A percentile compares a stretch with the other conserved stretches of the same genome.
These are phyloP conservation scores for Cryptops parisi DNA, from an alignment of 2,888 invertebrate genomes.

Conservation along the genomic window DNA sequence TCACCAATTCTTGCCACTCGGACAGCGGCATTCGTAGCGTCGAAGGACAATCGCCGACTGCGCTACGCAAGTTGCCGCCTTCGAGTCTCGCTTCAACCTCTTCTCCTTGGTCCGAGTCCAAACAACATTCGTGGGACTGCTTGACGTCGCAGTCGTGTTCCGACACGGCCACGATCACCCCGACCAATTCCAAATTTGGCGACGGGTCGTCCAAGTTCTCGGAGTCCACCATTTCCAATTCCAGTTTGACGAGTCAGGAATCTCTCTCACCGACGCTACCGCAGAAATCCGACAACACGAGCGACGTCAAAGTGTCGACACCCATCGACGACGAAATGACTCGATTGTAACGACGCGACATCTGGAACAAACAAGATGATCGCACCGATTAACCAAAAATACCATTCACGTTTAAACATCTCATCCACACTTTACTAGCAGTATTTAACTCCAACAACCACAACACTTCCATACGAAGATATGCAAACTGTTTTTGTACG, in stretches of 20 bases:
- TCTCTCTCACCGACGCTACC: conserved; percentile 10
- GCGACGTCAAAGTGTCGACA: too few species aligned
- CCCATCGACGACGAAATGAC: not conserved
- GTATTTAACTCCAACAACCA: too few species aligned
- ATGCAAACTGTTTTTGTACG: too few species aligned
- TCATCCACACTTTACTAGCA: too few species aligned
- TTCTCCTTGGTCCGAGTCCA: not conserved
- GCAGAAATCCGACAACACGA: not conserved
- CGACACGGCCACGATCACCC: not conserved
- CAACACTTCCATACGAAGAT: too few species aligned
- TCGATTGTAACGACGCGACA: too few species aligned
- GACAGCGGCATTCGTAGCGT: conserved; percentile 17
- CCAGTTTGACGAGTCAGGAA: conserved; percentile 14
- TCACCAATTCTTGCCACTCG: conserved; percentile 17
- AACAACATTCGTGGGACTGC: conserved; percentile 14
- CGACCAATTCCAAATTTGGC: not conserved
- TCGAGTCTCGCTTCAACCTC: not conserved
- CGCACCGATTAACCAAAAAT: too few species aligned
- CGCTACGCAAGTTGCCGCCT: not conserved
- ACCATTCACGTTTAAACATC: too few species aligned
- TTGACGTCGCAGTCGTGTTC: not conserved
- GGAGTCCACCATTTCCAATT: conserved; percentile 13
- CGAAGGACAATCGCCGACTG: conserved; percentile 3
- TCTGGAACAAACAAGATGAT: too few species aligned
- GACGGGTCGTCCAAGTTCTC: conserved; percentile 7